Evolutionary conservation across 2,888 invertebrate species (phyloP).

Genomic region (Drosophila anomalata): DNA sequence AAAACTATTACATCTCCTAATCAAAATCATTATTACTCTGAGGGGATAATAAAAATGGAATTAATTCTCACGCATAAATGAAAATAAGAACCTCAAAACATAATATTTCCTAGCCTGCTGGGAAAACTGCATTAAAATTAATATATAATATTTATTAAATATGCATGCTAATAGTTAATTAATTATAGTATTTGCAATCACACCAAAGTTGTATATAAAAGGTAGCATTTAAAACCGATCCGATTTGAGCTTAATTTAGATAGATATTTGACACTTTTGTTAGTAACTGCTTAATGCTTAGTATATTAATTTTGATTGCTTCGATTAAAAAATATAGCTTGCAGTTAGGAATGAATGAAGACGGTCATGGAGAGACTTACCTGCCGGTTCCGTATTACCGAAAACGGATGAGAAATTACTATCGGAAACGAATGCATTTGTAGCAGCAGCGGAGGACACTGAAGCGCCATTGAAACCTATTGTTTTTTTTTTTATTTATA

Average conservation of each 20-base stretch:
- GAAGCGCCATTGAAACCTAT: constrained; percentile 84
- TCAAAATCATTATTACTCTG: too few relatives aligned
- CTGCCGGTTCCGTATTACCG: constrained; percentile 89
- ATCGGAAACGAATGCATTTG: constrained; percentile 91
- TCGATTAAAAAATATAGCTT: constrained; percentile 19
- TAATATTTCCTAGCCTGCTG: background rate
- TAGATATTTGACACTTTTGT: constrained; percentile 10
- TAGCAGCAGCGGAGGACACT: constrained; percentile 82
- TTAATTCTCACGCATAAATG: background rate
- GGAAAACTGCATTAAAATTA: background rate
- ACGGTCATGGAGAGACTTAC: constrained; percentile 84
- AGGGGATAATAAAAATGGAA: too few relatives aligned
- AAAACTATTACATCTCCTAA: constrained; percentile 1
- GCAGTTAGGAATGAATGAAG: constrained; percentile 45
- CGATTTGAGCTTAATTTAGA: constrained; percentile 19
- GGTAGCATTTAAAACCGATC: background rate
- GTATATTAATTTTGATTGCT: constrained; percentile 6
- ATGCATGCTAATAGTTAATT: background rate
- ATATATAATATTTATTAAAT: background rate
- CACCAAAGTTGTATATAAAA: constrained; percentile 16
- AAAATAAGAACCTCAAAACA: background rate
- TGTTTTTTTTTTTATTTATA: constrained; percentile 39
- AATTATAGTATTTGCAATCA: constrained; percentile 4
- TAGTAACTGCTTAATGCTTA: constrained; percentile 17
- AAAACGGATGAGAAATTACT: constrained; percentile 95